Evolutionary conservation across 1,140 invertebrate genomes (phyloP), one percentile per base, ranked within the genome.

Genomic region (Heterodera carotae): DNA sequence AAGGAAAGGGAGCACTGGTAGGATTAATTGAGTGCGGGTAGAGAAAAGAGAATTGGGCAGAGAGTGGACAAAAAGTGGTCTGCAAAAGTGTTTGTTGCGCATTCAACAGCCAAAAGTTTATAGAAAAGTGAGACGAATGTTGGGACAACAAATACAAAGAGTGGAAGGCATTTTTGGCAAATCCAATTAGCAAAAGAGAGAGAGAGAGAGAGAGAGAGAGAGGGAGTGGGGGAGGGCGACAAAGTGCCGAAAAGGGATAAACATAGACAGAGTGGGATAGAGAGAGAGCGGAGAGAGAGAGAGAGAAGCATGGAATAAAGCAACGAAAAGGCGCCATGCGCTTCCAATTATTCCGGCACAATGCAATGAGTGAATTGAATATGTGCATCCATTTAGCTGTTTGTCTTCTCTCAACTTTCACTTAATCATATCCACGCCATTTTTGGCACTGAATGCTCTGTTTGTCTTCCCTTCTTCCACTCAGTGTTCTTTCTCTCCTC

Each of bases 331-430:
- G n/a, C 7, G 60, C n/a, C 2, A 43, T 43, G 39, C 60, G 60
- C n/a, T 25, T 62, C 60, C 60, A 62, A 62, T 62, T 62, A 43
- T 43, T 43, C 39, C 60, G n/a, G 7, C 60, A 62, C 7, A 62
- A 25, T 25, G 60, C 7, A 62, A n/a, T n/a, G n/a, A n/a, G n/a
- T n/a, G 60, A 62, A 12, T 25, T 25, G 10, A 62, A 31, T 29
- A 43, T 43, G 39, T 43, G 6, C 12, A 43, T 43, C 39, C 39
- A 43, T 8, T 43, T 8, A 3, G n/a, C 10, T 22, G 22, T n/a
- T 22, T 56, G 12, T 15, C 48, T 22, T 15, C 5, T 18, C 29
- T 12, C 27, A 4, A n/a, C 25, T 12, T 15, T n/a, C 15, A 10
- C 12, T 66, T 31, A 66, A 34, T 66, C 62, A 34, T 66, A 66